These are phyloP conservation scores for Lipotes vexillifer DNA, from an alignment of 2,113 vertebrate genomes.

Conservation along the genomic window DNA sequence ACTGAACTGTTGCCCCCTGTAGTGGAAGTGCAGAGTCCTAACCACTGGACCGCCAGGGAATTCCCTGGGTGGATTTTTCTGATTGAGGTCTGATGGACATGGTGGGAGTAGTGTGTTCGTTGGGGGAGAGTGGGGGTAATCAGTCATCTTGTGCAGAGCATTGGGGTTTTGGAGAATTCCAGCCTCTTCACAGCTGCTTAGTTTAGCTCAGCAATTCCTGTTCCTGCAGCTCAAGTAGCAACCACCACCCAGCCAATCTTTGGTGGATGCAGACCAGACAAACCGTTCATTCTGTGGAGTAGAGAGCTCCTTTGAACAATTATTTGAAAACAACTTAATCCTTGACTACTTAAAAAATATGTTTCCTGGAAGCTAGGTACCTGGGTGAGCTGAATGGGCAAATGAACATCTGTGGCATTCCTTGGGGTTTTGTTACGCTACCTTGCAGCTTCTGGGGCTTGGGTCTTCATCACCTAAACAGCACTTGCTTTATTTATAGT, in stretches of 20 bases:
- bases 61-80: neutral
- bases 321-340: neutral
- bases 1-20: neutral
- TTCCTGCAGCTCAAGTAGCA: neutral
- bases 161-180: neutral
- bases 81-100: neutral
- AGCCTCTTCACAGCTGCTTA: neutral
- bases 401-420: rapidly evolving
- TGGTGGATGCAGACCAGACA: rapidly evolving
- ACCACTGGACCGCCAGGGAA: neutral
- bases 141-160: neutral
- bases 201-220: neutral
- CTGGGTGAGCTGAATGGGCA: neutral
- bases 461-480: neutral
- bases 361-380: neutral
- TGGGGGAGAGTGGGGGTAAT: neutral
- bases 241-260: rapidly evolving
- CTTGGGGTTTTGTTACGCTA: neutral
- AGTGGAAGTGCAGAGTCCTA: neutral
- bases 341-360: neutral
- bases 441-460: neutral
- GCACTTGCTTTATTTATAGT: neutral
- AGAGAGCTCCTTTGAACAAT: neutral
- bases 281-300: neutral
- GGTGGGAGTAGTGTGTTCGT: neutral